These are phyloP conservation scores for Halcyon badia DNA, from an alignment of 2,797 vertebrate species.

Conservation along the genomic window DNA sequence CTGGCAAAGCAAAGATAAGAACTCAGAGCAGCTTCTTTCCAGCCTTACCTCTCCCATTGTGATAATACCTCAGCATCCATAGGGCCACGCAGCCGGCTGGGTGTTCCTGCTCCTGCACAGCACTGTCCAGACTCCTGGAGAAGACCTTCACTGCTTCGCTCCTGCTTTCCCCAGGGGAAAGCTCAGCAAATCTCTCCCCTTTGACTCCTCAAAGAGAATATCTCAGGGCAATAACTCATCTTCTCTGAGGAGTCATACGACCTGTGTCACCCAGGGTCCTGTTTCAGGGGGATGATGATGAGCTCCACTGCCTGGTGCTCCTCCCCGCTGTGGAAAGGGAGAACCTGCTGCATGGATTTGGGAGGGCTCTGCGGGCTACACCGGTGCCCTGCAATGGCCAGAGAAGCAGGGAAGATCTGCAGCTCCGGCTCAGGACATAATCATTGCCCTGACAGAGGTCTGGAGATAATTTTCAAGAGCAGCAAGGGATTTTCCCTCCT, in stretches of 20 bases:
- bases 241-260: not conserved
- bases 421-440: not conserved
- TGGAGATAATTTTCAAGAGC: not conserved
- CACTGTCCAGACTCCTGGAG: not conserved
- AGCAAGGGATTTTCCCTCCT: not conserved
- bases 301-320: not conserved
- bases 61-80: accelerated
- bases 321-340: not conserved
- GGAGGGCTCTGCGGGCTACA: not conserved
- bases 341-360: not conserved
- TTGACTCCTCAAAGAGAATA: not conserved
- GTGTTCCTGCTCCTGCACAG: not conserved
- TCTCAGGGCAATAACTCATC: not conserved
- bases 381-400: not conserved
- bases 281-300: accelerated
- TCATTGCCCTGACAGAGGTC: not conserved
- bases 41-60: not conserved
- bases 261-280: not conserved
- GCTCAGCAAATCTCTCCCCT: not conserved
- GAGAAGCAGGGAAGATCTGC: not conserved
- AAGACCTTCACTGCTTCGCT: not conserved
- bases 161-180: not conserved
- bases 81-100: not conserved
- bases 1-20: not conserved
- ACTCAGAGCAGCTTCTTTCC: not conserved